Evolutionary conservation across 2,888 invertebrate genomes (phyloP).

Genomic region (Lasioglossum lativentre): DNA sequence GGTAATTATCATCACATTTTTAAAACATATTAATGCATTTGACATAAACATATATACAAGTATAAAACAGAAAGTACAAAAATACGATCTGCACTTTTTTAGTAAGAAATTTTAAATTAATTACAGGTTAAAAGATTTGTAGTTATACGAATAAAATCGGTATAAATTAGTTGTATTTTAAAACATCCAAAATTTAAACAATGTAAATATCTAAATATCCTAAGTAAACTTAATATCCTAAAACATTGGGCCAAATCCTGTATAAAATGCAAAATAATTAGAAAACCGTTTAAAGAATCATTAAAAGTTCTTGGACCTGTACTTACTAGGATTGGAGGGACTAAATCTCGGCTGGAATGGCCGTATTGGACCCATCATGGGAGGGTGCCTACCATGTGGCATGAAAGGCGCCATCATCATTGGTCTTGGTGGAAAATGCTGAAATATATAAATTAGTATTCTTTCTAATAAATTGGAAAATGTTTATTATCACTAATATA

Average conservation of each 20-base stretch:
- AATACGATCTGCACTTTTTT: too few relatives aligned
- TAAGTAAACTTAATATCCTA: constrained; percentile 18
- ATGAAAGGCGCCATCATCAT: constrained; percentile 71
- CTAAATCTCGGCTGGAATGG: constrained; percentile 72
- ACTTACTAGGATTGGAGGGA: constrained; percentile 61
- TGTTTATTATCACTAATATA: constrained; percentile 11
- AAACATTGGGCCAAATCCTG: constrained; percentile 65
- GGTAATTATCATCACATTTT: neutral
- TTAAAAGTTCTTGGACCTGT: neutral
- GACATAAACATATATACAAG: neutral
- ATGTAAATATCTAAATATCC: neutral
- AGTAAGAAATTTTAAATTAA: too few relatives aligned
- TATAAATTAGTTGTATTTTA: too few relatives aligned
- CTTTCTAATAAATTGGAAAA: neutral
- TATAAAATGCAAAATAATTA: constrained; percentile 12
- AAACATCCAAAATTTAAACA: too few relatives aligned
- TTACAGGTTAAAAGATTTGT: too few relatives aligned
- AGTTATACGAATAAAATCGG: too few relatives aligned
- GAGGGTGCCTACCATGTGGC: constrained; percentile 66
- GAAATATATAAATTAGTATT: constrained; percentile 1
- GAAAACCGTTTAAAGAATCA: neutral
- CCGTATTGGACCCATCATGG: constrained; percentile 66
- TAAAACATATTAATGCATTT: neutral
- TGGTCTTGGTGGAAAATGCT: constrained; percentile 72
- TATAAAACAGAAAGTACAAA: neutral